Percentiles rank a stretch among this genome's conserved stretches.
These are phyloP conservation scores for Aromia moschata DNA, from an alignment of 2,888 invertebrate genomes.

Conservation along the genomic window DNA sequence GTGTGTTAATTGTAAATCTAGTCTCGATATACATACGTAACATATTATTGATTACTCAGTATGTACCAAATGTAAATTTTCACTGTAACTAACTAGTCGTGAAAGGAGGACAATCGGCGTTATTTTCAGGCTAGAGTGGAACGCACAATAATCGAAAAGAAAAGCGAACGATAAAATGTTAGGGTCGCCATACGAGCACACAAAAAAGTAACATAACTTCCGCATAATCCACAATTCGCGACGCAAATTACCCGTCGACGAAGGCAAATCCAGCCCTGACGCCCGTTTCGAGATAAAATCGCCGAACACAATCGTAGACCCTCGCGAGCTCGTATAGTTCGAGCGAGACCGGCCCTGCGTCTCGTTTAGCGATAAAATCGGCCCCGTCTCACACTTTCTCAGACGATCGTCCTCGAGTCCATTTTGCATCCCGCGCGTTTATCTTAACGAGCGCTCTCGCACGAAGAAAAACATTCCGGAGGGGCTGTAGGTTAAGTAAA, in stretches of 20 bases:
- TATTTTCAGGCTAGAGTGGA: no score
- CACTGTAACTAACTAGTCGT: no score
- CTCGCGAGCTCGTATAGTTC: constrained; percentile 19
- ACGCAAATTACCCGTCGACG: background rate
- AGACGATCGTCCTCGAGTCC: constrained; percentile 42
- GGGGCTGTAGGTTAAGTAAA: constrained; percentile 44
- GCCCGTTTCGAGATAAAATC: constrained; percentile 25
- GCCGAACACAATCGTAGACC: constrained; percentile 7
- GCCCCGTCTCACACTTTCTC: constrained; percentile 37
- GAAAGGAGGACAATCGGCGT: no score
- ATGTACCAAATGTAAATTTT: no score
- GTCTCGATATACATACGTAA: no score
- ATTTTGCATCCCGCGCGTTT: constrained; percentile 49
- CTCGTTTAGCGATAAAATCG: constrained; percentile 36
- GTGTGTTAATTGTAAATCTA: no score
- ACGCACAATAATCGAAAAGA: no score
- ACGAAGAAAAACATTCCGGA: constrained; percentile 43
- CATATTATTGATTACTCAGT: no score
- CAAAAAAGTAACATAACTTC: constrained; percentile 4
- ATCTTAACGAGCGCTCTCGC: constrained; percentile 44
- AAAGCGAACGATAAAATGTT: background rate
- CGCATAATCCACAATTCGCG: background rate
- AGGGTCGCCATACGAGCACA: background rate
- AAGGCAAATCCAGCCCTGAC: constrained; percentile 22
- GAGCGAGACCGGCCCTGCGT: constrained; percentile 10